A percentile compares a stretch with the other conserved stretches of the same genome.
Evolutionary conservation across 2,113 vertebrate species (phyloP).

Genomic region (Toxotes jaculatrix): DNA sequence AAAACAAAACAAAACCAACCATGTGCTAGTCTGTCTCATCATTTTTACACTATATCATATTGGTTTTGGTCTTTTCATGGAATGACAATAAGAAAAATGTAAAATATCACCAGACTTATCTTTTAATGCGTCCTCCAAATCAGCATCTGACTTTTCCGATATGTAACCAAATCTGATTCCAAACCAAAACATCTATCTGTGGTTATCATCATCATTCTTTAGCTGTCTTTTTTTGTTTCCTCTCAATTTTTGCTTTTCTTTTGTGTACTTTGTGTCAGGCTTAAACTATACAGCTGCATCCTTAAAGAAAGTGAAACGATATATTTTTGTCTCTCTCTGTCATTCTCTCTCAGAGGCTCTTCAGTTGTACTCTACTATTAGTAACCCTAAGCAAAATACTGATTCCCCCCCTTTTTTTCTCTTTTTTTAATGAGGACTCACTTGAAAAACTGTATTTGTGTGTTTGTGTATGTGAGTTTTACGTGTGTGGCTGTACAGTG

Average conservation of each 20-base stretch:
- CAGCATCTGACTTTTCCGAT: too few relatives aligned
- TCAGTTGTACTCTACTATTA: not conserved
- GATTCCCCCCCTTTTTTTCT: constrained; percentile 2
- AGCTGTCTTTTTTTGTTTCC: not conserved
- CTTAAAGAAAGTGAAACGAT: constrained; percentile 44
- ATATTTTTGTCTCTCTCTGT: not conserved
- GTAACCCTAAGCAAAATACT: not conserved
- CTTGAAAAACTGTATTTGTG: not conserved
- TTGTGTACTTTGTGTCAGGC: not conserved
- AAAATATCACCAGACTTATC: too few relatives aligned
- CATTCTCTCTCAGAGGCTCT: not conserved
- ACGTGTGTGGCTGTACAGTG: too few relatives aligned
- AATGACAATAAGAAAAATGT: too few relatives aligned
- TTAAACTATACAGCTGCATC: constrained; percentile 22
- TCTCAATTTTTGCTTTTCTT: not conserved
- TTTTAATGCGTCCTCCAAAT: too few relatives aligned
- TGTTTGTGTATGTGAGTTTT: not conserved
- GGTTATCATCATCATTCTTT: too few relatives aligned
- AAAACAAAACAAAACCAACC: not conserved
- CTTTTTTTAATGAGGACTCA: not conserved
- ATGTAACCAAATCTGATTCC: too few relatives aligned
- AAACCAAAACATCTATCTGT: too few relatives aligned
- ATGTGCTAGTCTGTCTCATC: not conserved
- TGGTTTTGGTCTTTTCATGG: too few relatives aligned
- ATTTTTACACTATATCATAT: too few relatives aligned